Evolutionary conservation across 2,888 invertebrate species (phyloP).

Genomic region (Ligdia adustata): DNA sequence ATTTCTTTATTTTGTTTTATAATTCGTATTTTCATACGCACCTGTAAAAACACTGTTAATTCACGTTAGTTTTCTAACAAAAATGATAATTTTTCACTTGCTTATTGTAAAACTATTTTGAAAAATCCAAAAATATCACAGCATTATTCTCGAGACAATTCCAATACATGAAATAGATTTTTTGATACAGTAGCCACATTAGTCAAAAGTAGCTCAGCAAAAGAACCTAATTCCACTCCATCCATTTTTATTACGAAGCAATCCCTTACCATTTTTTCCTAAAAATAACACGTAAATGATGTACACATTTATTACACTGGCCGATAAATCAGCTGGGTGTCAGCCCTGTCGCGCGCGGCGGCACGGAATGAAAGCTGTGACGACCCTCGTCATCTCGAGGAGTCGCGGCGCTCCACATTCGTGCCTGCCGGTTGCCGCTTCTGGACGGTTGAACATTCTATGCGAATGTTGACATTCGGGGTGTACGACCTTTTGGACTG

Average conservation of each 20-base stretch:
- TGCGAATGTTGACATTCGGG: constrained; percentile 28
- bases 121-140: too few relatives aligned
- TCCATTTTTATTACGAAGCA: not conserved
- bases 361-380: constrained; percentile 60
- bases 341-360: constrained; percentile 51
- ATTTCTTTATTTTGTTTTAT: too few relatives aligned
- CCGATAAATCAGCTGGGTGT: constrained; percentile 32
- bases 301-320: constrained; percentile 5
- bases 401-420: constrained; percentile 56
- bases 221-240: not conserved
- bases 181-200: too few relatives aligned
- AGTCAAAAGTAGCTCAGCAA: too few relatives aligned
- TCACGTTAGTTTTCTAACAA: too few relatives aligned
- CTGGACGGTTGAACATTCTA: constrained; percentile 24
- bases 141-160: too few relatives aligned
- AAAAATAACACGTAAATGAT: constrained; percentile 5
- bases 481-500: constrained; percentile 15
- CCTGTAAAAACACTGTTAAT: too few relatives aligned
- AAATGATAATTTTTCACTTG: too few relatives aligned
- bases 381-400: constrained; percentile 68
- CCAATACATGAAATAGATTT: too few relatives aligned
- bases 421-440: constrained; percentile 30
- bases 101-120: too few relatives aligned
- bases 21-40: too few relatives aligned
- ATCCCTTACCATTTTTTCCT: not conserved